Evolutionary conservation across 1,140 invertebrate species (phyloP).

Genomic region (Pemphigus obesinymphae): DNA sequence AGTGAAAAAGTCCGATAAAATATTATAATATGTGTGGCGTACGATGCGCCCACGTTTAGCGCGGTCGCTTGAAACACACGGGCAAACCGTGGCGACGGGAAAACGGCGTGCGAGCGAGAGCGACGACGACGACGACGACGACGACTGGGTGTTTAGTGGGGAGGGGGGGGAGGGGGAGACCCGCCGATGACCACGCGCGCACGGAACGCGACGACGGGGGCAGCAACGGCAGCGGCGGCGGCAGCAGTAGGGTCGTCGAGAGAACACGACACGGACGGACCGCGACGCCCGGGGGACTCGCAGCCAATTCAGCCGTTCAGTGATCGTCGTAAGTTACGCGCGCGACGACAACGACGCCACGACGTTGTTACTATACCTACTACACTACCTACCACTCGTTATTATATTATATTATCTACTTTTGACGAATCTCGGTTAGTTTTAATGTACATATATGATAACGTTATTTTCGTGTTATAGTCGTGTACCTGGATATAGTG

Average conservation of each 20-base stretch:
- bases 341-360: neutral
- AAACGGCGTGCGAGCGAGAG: neutral
- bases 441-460: too few species aligned
- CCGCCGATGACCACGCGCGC: neutral
- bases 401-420: too few species aligned
- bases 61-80: too few species aligned
- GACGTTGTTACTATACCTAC: too few species aligned
- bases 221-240: neutral
- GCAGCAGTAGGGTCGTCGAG: conserved; percentile 10
- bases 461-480: too few species aligned
- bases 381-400: too few species aligned
- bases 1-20: too few species aligned
- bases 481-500: too few species aligned
- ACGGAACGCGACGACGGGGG: neutral
- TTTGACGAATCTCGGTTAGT: too few species aligned
- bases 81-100: neutral
- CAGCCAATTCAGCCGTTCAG: neutral
- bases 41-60: too few species aligned
- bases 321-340: conserved; percentile 17
- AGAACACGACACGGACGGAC: neutral
- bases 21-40: too few species aligned
- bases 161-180: neutral
- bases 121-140: too few species aligned
- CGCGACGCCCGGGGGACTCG: conserved; percentile 16
- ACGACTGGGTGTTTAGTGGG: neutral